Base-by-base conservation (phyloP, 2,888 invertebrate genomes). In the Busseola fusca region DNA sequence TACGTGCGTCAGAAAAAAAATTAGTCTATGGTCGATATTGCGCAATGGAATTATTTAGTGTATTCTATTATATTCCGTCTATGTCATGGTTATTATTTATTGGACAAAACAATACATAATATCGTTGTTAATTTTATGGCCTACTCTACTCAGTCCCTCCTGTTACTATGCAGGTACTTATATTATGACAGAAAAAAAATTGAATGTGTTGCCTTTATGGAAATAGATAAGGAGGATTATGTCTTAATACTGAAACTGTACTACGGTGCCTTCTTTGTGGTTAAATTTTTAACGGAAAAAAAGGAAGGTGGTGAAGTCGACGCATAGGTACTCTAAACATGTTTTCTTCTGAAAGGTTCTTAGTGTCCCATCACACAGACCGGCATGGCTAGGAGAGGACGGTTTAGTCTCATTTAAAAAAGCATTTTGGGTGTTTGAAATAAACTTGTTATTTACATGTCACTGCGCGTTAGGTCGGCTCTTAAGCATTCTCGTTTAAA, bases 51-150 rank as follows among this genome's bases (percentile, higher is more conserved):
- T 42, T 21, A 9, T 66, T 48, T 27, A 12, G 16, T 66, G 16
- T 52, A 27, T 40, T 42, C 48, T n/a, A 14, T 25, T 52, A 52
- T 30, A 30, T 67, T 45, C 25, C 21, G 68, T 21, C 48, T 50
- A 50, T 56, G 76, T 76, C 59, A 69, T 10, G 69, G 59, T 50
- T 68, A 64, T 72, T 45, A 64, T 72, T 34, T 59, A 18, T 52
- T 72, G 12, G 2, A 7, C 18, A 16, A 10, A 34, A 59, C 9
- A 18, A 21, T 25, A 12, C 16, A 27, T 34, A 45, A 37, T 25
- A 64, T 1, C 18, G 4, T 16, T 48, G 1, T 21, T 21, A 21
- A 34, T 34, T 25, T 42, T 16, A 65, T 48, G 16, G 27, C 16
- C 6, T 40, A 64, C 27, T 10, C 6, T 30, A 59, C 27, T 6